Conservation (phyloP, 53 echinoderm and acorn worm species). For the Apostichopus leukothele region DNA sequence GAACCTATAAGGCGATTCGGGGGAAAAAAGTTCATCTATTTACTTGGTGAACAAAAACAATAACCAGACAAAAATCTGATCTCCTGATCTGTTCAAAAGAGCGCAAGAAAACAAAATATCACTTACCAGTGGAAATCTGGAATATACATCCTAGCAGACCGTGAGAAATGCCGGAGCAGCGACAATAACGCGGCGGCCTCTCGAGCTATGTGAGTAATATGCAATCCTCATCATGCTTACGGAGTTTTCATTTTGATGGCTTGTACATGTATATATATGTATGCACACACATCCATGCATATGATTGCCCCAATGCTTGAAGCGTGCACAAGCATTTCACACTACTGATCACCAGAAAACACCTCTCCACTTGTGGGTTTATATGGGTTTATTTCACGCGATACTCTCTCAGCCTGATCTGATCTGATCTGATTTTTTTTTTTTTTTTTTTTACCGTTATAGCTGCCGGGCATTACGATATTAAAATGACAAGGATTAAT, state of each 20-base stretch:
- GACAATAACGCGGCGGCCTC: background rate
- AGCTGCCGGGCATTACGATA: background rate
- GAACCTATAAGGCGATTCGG: too few relatives aligned
- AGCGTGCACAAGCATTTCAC: conserved; percentile 2
- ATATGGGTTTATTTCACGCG: background rate
- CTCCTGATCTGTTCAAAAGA: conserved; percentile 2
- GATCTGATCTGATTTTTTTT: background rate
- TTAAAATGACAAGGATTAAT: background rate
- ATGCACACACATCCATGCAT: conserved; percentile 30
- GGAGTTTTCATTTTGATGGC: background rate
- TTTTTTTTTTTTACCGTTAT: background rate
- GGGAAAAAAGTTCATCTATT: too few relatives aligned
- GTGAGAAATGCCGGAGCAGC: background rate
- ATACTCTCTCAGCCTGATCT: background rate
- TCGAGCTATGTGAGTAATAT: conserved; percentile 26
- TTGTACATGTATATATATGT: background rate
- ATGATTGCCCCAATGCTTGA: conserved; percentile 15
- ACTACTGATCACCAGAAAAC: conserved; percentile 1
- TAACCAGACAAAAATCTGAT: conserved; percentile 9
- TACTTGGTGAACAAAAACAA: too few relatives aligned
- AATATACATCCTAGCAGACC: conserved; percentile 12
- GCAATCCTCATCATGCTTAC: conserved; percentile 3
- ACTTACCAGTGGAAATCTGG: conserved; percentile 15
- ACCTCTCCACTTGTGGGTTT: background rate
- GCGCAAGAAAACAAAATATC: conserved; percentile 14